Conservation (phyloP, 2,888 invertebrate genomes). For the Onthophagus sagittarius region DNA sequence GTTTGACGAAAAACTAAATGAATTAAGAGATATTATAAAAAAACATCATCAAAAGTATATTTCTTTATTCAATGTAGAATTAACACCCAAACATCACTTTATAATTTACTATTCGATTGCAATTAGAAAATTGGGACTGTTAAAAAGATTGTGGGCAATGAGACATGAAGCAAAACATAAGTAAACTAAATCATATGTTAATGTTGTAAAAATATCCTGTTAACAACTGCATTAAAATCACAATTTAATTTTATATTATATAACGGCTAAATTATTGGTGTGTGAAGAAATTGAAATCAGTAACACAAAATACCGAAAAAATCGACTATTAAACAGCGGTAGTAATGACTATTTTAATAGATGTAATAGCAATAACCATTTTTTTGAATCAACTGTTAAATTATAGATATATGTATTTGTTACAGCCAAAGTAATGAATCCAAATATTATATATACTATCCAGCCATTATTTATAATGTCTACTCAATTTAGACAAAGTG, state of each 20-base stretch:
- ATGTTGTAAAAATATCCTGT: slow-evolving; percentile 1
- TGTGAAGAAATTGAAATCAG: too few species aligned
- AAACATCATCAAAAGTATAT: background rate
- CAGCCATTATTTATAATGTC: too few species aligned
- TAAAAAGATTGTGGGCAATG: slow-evolving; percentile 21
- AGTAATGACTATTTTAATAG: too few species aligned
- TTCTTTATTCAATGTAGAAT: slow-evolving; percentile 15
- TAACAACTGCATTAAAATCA: slow-evolving; percentile 3
- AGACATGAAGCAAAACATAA: slow-evolving; percentile 22
- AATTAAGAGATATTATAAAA: slow-evolving; percentile 3
- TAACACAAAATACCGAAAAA: background rate
- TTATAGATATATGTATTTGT: too few species aligned
- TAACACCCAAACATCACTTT: slow-evolving; percentile 24
- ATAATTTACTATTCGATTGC: slow-evolving; percentile 22
- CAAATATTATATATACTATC: too few species aligned
- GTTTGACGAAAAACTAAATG: background rate
- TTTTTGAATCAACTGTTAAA: too few species aligned
- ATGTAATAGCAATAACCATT: too few species aligned
- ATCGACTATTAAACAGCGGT: too few species aligned
- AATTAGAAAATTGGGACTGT: slow-evolving; percentile 23
- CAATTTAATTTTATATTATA: background rate
- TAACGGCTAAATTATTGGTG: too few species aligned
- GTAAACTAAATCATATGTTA: background rate
- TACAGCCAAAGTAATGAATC: too few species aligned
- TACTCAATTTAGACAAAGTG: too few species aligned